Conservation (phyloP, 2,797 vertebrate species). For the Urophycis tenuis region DNA sequence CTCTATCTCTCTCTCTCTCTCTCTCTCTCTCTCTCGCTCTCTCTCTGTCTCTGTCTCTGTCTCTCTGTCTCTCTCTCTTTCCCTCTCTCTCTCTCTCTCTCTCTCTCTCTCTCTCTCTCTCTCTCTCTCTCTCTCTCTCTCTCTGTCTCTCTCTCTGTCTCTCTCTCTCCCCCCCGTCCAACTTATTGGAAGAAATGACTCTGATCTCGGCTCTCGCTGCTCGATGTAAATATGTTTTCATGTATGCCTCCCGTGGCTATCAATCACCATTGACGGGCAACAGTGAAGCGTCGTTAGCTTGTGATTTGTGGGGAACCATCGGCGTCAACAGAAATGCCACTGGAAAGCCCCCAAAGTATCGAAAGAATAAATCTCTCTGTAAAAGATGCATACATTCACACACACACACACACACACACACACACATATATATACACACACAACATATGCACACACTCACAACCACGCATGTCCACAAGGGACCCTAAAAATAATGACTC, state of each 20-base stretch:
- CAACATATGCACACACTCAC: no score
- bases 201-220: not conserved
- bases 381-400: not conserved
- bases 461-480: no score
- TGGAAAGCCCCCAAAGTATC: not conserved
- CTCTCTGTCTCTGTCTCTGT: not conserved
- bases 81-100: not conserved
- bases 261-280: not conserved
- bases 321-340: not conserved
- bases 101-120: not conserved
- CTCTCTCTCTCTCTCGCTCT: not conserved
- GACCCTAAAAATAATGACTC: not conserved
- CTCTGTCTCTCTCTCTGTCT: not conserved
- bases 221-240: not conserved
- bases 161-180: no score
- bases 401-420: not conserved
- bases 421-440: not conserved
- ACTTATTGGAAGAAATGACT: not conserved
- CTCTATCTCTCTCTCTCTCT: no score
- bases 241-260: not conserved
- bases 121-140: no score
- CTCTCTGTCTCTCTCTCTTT: not conserved
- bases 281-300: not conserved
- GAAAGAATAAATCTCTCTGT: not conserved
- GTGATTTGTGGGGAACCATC: not conserved